Base-by-base conservation (phyloP, 2,797 vertebrate genomes). In the Eupleurogrammus muticus region DNA sequence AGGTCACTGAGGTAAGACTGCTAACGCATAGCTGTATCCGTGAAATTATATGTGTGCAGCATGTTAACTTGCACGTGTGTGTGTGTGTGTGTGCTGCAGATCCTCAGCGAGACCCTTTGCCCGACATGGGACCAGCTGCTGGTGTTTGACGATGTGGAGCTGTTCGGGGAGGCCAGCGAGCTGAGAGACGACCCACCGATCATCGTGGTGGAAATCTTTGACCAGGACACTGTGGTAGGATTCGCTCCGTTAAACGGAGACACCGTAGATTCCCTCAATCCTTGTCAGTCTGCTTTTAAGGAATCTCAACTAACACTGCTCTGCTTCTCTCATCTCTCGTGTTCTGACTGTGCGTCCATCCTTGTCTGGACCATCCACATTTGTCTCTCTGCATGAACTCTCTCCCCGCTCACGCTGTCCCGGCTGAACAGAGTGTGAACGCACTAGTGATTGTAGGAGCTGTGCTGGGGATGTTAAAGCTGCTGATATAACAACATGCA, bases 41-140 rank as follows among this genome's bases (percentile, higher is more conserved):
- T 44, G 40, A 34, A 10, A 17, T 2, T 54, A 9, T 38, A 3
- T 52, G 12, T 62, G 12, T 58, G 47, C 10, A 14, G 10, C 17
- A 0, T 1, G 9, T 10, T 16, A 47, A 20, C 38, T 16, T 49
- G 0, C n/a, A 1, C 40, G n/a, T 17, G 9, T 35, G 21, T 17
- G 34, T 48, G 14, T 40, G 56, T 21, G n/a, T 68, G 42, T 58
- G 50, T 16, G 9, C 23, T 34, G 8, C 81, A 99, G 97, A 93
- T 99, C 55, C 93, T 99, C 73, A 97, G 96, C 0, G 98, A 99
- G 94, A 98, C 98, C 0, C 93, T 99, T 3, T 99, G 97, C 60
- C 98, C 98, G 0, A 99, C 98, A 1, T 99, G 98, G 97, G 98
- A 99, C 89, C 97, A 99, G 78, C 93, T 99, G 75, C 87, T 99